Percentiles rank a stretch among this genome's conserved stretches.
These are phyloP conservation scores for Cyclargus thomasi DNA, from an alignment of 1,140 invertebrate species.

Conservation along the genomic window DNA sequence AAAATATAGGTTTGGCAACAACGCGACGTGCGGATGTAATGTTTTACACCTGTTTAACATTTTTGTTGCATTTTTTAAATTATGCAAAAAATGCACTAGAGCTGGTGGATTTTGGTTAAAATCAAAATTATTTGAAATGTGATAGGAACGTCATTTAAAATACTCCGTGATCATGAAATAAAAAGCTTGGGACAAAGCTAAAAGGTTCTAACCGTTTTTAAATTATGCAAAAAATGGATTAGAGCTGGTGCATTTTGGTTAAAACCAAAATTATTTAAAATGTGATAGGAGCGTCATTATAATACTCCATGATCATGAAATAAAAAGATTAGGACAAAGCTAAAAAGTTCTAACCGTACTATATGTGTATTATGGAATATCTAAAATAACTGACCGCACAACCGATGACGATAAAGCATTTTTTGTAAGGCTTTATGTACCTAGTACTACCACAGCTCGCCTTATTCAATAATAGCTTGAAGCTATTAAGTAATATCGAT, in stretches of 20 bases:
- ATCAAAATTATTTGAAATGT: too few relatives aligned
- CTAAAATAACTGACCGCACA: too few relatives aligned
- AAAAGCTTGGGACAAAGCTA: too few relatives aligned
- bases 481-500: conserved; percentile 35
- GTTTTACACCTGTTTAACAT: background rate
- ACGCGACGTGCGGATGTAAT: background rate
- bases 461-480: conserved; percentile 14
- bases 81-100: background rate
- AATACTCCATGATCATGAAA: too few relatives aligned
- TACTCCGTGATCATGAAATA: too few relatives aligned
- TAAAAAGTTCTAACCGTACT: too few relatives aligned
- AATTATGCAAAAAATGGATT: background rate
- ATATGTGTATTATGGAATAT: too few relatives aligned
- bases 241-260: background rate
- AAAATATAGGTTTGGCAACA: conserved; percentile 4
- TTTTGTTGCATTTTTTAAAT: background rate
- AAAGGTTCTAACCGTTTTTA: too few relatives aligned
- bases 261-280: too few relatives aligned
- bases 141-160: too few relatives aligned
- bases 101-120: background rate
- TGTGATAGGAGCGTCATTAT: too few relatives aligned
- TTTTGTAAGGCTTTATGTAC: conserved; percentile 19
- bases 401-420: background rate
- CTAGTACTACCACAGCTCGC: conserved; percentile 19
- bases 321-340: too few relatives aligned